Base-by-base conservation (phyloP, 1,140 invertebrate species). In the Penaeus indicus region DNA sequence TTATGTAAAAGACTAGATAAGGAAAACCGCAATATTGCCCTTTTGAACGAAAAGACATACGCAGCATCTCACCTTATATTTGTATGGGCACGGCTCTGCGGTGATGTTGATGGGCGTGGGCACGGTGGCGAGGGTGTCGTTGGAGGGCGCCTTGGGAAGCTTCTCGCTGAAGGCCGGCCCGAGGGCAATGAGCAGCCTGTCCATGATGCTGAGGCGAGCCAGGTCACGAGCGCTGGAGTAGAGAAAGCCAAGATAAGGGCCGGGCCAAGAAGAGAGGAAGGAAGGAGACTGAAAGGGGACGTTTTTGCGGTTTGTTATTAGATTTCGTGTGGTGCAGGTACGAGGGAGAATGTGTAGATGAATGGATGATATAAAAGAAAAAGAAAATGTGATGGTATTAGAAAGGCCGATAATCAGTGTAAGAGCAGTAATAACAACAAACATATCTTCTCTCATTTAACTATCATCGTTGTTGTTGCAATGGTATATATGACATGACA, bases 101-200 rank as follows among this genome's bases (percentile, higher is more conserved):
- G 63, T 88, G 32, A 90, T 88, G 54, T 88, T 80, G 77, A 90
- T 72, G 32, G 82, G 61, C 13, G 90, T 88, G 77, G 83, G 62
- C 54, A 90, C 86, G 21, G 90, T 87, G n/a, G 90, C 87, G 27
- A 90, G 89, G 54, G 90, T 88, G 80, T 84, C 86, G 67, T 85
- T 90, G 86, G 82, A 88, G 22, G 83, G 86, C 8, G 81, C 85
- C 54, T 81, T 64, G 72, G 90, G 90, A 10, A 90, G 83, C 27
- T 75, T 67, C 21, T 81, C 86, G 8, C 69, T 83, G 47, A 90
- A 90, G 61, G 67, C 47, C 5, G 86, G 86, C 0, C 90, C 90
- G 22, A 90, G 47, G 63, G 90, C 90, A 1, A 85, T 78, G 19
- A 90, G 64, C 13, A 90, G 81, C 18, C 84, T 83, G 0, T 88